Evolutionary conservation across 2,888 invertebrate genomes (phyloP), one percentile per base, ranked within the genome.

Genomic region (Cybosia mesomella): DNA sequence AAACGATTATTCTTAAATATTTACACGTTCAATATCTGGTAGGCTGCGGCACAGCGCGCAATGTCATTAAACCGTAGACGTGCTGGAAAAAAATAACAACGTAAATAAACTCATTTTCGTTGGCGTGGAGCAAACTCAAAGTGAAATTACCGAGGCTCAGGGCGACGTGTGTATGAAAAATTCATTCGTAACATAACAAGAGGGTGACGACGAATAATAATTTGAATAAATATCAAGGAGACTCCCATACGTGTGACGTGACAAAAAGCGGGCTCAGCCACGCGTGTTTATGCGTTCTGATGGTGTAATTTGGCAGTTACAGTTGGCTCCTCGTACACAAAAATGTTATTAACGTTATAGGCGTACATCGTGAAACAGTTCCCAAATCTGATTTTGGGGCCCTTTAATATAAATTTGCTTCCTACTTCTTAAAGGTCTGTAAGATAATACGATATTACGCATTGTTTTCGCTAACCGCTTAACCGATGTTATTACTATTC

Each of bases 161-260:
- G 85, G 88, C 89, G 90, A 88, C 90, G 92, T 92, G 91, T 88
- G 91, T 90, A 94, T 95, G 94, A 94, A 95, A 95, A 94, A 94
- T 95, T 95, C 94, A 95, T 95, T 91, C 87, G 85, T 83, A 85
- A 89, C 90, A 90, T 89, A 92, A 92, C 92, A 91, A 91, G 92
- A 91, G 93, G 92, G 93, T 89, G 93, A 86, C 87, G 89, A 85
- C 86, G 90, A 91, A 89, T 92, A 90, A 94, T 93, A 93, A 94
- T 94, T 94, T 94, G 92, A 94, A 95, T 94, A 94, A 94, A 94
- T 93, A 93, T 93, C 88, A 92, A 89, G 89, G 77, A 85, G 81
- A 79, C 81, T 83, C 85, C 85, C 90, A 88, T 85, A 87, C 88
- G 85, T 82, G 87, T 89, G 91, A 91, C 89, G 89, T 90, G 93